phyloP scores from a whole-genome alignment of 2,888 invertebrate species.

The Stratiomys singularior region DNA sequence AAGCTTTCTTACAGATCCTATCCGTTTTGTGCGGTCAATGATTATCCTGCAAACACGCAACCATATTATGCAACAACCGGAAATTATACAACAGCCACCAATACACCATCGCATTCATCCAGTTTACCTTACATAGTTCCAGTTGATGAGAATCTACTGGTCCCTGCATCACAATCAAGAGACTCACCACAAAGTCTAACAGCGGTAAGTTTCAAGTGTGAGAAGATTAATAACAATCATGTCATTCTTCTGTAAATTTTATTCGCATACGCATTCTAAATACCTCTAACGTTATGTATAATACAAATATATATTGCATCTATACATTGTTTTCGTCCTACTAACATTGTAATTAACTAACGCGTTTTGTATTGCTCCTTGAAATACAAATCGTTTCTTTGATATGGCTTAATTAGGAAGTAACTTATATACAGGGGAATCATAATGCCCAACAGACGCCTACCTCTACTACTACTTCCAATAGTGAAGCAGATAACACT shows the following conservation, averaged over 20 bases:
- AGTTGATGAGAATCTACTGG: constrained; percentile 73
- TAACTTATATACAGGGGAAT: constrained; percentile 64
- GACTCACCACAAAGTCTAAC: constrained; percentile 76
- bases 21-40: constrained; percentile 82
- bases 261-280: too few relatives aligned
- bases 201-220: constrained; percentile 68
- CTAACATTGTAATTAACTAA: constrained; percentile 10
- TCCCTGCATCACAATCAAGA: constrained; percentile 68
- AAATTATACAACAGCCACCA: constrained; percentile 70
- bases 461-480: constrained; percentile 65
- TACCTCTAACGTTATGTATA: too few relatives aligned
- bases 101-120: constrained; percentile 65
- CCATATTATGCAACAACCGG: constrained; percentile 76
- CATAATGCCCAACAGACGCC: constrained; percentile 65
- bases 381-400: constrained; percentile 22
- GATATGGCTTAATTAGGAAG: constrained; percentile 58
- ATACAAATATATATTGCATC: too few relatives aligned
- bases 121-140: constrained; percentile 74
- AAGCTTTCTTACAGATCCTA: constrained; percentile 61
- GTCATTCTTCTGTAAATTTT: too few relatives aligned
- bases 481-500: constrained; percentile 68
- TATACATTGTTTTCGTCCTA: background rate
- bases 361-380: background rate
- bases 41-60: constrained; percentile 66
- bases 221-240: too few relatives aligned